Conservation (phyloP, 2,797 vertebrate genomes). For the Acanthurus leucopareius region DNA sequence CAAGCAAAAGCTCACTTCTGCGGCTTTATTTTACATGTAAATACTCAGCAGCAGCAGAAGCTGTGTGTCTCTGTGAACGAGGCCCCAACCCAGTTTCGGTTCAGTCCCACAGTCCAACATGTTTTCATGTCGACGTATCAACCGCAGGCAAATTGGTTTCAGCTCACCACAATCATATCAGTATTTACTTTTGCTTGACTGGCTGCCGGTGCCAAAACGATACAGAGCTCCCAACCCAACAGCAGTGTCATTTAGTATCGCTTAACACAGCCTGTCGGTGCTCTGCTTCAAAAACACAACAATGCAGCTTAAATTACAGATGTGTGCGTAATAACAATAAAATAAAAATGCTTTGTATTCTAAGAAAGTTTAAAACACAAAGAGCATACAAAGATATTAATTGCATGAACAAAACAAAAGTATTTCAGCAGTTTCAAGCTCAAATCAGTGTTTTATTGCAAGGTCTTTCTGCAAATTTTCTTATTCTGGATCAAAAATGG, state of each 20-base stretch:
- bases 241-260: constrained; percentile 48
- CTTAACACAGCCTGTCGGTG: constrained; percentile 1
- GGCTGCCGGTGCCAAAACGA: constrained; percentile 45
- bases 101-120: constrained; percentile 20
- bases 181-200: constrained; percentile 74
- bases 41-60: background rate
- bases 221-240: constrained; percentile 44
- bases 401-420: background rate
- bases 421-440: background rate
- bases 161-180: constrained; percentile 77
- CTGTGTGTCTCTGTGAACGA: constrained; percentile 7
- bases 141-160: constrained; percentile 74
- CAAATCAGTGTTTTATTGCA: background rate
- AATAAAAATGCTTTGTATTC: background rate
- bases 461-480: background rate
- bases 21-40: background rate
- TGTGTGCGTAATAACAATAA: background rate
- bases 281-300: constrained; percentile 4
- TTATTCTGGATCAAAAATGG: background rate
- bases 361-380: background rate
- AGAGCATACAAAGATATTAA: too few relatives aligned
- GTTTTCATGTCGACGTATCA: constrained; percentile 52
- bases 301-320: background rate
- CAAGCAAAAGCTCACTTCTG: background rate
- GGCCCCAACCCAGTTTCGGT: constrained; percentile 54